Evolutionary conservation across 2,888 invertebrate species (phyloP), one percentile per base, ranked within the genome.

Genomic region (Dermolepida albohirtum): DNA sequence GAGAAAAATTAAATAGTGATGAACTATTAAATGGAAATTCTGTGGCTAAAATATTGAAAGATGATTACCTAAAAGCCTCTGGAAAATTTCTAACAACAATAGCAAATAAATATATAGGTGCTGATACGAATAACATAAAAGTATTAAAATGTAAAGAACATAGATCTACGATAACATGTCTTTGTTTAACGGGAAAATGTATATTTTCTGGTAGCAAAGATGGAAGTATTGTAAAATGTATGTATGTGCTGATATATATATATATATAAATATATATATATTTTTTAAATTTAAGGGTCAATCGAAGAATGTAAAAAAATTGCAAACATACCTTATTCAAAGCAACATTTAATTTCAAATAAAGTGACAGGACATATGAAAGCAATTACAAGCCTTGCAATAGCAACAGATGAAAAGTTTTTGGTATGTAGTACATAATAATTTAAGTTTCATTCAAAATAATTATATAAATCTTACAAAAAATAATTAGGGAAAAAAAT

Each of bases 161-260:
- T 76, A 89, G 89, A 74, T 84, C 90, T 64, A 85, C 94, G 0
- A 83, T 96, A 8, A 97, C 97, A 1, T 92, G 95, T 79, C 79
- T 96, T 11, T 93, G 92, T 74, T 81, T 97, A 4, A 91, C 92
- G 29, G 89, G 90, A 52, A 86, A 88, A 75, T 88, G 85, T 76
- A 85, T 93, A 0, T 97, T 89, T 82, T 90, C 92, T 27, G 96
- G 94, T 0, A 94, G 95, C 66, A 97, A 97, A 85, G 95, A 96
- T 81, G 92, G 94, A 52, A 87, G 88, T 54, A 87, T 98, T 64
- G 89, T 96, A 12, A 97, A 97, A 86, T 98, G 96, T 88, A 84
- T 81, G 83, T 78, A 69, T n/a, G 49, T 8, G 17, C 4, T 34
- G 5, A 8, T 6, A 34, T 34, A 5, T 8, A 34, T n/a, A 1